phyloP scores from a whole-genome alignment of 2,797 vertebrate species.

The Pipistrellus nathusii region DNA sequence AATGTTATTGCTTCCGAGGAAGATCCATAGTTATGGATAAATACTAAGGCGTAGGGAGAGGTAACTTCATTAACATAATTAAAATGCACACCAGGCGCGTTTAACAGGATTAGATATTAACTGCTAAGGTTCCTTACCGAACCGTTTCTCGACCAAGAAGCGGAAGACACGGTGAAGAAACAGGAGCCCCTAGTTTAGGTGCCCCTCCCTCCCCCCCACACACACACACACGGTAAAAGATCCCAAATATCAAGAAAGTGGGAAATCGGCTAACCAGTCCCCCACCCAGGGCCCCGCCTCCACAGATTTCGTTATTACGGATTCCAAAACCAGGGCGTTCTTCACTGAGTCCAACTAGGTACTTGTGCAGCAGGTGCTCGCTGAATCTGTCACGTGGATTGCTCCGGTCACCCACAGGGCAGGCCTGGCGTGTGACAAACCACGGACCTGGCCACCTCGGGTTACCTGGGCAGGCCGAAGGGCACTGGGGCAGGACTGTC shows the following conservation, averaged over 20 bases:
- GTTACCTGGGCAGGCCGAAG: neutral
- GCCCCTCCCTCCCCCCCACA: neutral
- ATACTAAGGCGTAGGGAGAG: conserved; percentile 18
- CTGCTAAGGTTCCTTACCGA: neutral
- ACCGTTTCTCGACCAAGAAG: neutral
- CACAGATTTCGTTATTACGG: neutral
- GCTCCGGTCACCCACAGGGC: neutral
- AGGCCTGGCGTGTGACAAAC: neutral
- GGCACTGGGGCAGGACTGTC: too few relatives aligned
- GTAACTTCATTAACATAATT: conserved; percentile 33
- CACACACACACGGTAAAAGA: neutral
- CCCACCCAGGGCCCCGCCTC: neutral
- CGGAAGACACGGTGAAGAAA: neutral
- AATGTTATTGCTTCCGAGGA: conserved; percentile 25
- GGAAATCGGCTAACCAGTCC: neutral
- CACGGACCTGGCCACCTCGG: neutral
- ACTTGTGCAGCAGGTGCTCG: neutral
- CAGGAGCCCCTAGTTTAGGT: neutral
- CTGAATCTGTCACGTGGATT: too few relatives aligned
- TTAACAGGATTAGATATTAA: neutral
- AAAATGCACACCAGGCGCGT: neutral
- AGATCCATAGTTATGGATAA: neutral
- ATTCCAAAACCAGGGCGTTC: neutral
- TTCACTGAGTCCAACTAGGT: neutral
- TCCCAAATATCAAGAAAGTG: neutral